Evolutionary conservation across 2,888 invertebrate species (phyloP).

Genomic region (Eudemis profundana): DNA sequence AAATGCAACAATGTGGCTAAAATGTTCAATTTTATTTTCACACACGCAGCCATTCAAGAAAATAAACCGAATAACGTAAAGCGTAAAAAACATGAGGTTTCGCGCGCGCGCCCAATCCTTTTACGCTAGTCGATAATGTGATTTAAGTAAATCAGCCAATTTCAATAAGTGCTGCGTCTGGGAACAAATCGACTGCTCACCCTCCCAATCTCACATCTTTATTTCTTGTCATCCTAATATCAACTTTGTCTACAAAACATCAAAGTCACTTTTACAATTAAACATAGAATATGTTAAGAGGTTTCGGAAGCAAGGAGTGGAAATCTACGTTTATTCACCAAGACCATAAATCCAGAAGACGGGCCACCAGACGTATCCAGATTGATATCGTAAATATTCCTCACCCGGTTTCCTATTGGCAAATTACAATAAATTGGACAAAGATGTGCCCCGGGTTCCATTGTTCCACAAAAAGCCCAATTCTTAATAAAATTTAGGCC

Average conservation of each 20-base stretch:
- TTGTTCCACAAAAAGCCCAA: constrained; percentile 2
- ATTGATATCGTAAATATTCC: constrained; percentile 77
- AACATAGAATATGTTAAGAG: neutral
- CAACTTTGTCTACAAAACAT: constrained; percentile 13
- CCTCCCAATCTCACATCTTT: constrained; percentile 16
- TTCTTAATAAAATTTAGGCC: constrained; percentile 22
- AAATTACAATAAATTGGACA: constrained; percentile 58
- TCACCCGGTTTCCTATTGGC: constrained; percentile 54
- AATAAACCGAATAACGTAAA: constrained; percentile 35
- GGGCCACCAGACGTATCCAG: constrained; percentile 62
- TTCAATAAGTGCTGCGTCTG: constrained; percentile 79
- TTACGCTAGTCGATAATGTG: constrained; percentile 64
- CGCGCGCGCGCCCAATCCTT: constrained; percentile 64
- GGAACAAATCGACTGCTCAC: constrained; percentile 57
- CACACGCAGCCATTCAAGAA: constrained; percentile 35
- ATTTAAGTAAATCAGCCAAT: constrained; percentile 82
- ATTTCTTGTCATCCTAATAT: neutral
- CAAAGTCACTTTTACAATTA: constrained; percentile 3
- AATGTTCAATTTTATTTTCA: constrained; percentile 25
- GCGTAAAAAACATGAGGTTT: constrained; percentile 54
- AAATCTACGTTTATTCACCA: constrained; percentile 74
- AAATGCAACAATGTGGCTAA: constrained; percentile 18
- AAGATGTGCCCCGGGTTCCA: constrained; percentile 33
- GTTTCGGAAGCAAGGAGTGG: constrained; percentile 1
- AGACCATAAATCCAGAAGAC: constrained; percentile 66